phyloP scores from a whole-genome alignment of 2,797 vertebrate genomes.

The Sebastes taczanowskii region DNA sequence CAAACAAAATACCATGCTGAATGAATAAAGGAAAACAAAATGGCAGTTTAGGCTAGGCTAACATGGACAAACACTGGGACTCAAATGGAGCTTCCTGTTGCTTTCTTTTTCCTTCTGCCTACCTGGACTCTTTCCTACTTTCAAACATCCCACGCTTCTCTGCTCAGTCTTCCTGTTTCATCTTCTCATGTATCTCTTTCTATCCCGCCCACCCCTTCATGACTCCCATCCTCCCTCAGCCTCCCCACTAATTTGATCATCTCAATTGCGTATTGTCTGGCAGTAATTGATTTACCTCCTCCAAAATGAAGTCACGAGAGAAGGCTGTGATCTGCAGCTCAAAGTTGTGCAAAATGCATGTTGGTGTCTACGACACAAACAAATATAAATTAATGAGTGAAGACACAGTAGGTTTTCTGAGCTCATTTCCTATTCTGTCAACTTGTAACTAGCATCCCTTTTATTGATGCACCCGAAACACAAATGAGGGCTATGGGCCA shows the following conservation, averaged over 20 bases:
- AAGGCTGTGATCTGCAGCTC: constrained; percentile 31
- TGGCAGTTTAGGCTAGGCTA: neutral
- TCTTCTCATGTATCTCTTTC: neutral
- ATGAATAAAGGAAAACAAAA: neutral
- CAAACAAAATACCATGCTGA: neutral
- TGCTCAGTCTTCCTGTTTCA: constrained; percentile 13
- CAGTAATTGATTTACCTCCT: constrained; percentile 69
- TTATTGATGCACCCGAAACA: constrained; percentile 19
- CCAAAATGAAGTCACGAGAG: constrained; percentile 60
- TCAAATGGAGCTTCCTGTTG: neutral
- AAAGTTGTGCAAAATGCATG: neutral
- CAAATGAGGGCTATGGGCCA: constrained; percentile 16
- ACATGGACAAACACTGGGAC: neutral
- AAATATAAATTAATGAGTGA: constrained; percentile 7
- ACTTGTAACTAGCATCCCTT: constrained; percentile 4
- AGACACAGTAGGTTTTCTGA: constrained; percentile 1
- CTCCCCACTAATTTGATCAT: constrained; percentile 62
- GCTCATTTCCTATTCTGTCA: constrained; percentile 38
- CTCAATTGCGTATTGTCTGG: constrained; percentile 56
- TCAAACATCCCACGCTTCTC: neutral
- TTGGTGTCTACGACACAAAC: neutral
- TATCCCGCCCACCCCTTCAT: constrained; percentile 13
- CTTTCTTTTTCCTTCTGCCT: neutral
- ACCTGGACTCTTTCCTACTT: constrained; percentile 1
- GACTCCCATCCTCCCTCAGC: constrained; percentile 31